Conservation (phyloP, 2,888 invertebrate genomes). For the Enchytraeus crypticus region DNA sequence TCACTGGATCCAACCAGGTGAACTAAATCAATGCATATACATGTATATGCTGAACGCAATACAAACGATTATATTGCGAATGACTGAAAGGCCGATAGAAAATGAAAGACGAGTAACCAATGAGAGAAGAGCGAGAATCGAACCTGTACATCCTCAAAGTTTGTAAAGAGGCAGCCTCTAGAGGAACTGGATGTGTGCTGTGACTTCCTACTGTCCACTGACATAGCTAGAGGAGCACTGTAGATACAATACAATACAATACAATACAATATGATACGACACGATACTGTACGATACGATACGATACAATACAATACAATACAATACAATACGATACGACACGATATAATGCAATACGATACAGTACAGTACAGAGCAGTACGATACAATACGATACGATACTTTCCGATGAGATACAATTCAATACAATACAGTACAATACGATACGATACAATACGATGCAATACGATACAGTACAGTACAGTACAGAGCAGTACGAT, state of each 20-base stretch:
- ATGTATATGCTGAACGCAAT: too few relatives aligned
- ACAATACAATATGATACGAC: too few relatives aligned
- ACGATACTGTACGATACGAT: too few relatives aligned
- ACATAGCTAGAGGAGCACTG: too few relatives aligned
- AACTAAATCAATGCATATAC: too few relatives aligned
- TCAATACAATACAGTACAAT: background rate
- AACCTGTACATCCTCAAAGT: conserved; percentile 49
- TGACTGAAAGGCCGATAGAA: too few relatives aligned
- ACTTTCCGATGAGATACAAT: background rate
- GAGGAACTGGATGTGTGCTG: conserved; percentile 31
- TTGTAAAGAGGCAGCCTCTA: conserved; percentile 46
- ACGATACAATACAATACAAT: too few relatives aligned
- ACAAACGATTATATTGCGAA: too few relatives aligned
- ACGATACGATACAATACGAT: background rate
- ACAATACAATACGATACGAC: too few relatives aligned
- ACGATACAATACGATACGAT: background rate
- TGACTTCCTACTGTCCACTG: conserved; percentile 29
- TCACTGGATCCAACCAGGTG: too few relatives aligned
- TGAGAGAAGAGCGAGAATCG: background rate
- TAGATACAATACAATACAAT: background rate
- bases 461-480: background rate
- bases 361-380: too few relatives aligned
- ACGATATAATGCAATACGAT: background rate
- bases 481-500: background rate
- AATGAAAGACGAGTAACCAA: too few relatives aligned